phyloP scores from a whole-genome alignment of 2,113 vertebrate species.

The Turdus rufiventris region DNA sequence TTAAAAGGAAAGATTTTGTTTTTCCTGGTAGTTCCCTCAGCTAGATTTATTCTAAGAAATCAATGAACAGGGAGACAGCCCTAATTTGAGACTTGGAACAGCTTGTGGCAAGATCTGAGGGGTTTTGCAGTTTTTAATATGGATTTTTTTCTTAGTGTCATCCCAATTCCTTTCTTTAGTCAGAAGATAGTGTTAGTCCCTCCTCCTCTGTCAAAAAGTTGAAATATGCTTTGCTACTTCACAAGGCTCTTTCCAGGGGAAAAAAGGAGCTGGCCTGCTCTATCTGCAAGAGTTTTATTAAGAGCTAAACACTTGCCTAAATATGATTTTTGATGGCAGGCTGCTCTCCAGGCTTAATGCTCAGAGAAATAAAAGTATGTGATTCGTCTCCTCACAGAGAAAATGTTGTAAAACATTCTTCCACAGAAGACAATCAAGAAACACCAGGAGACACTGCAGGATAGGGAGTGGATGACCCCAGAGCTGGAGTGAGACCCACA shows the following conservation, averaged over 20 bases:
- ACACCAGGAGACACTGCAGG: neutral
- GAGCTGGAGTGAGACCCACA: neutral
- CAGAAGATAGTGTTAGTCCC: neutral
- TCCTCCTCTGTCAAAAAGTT: neutral
- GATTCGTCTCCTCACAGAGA: neutral
- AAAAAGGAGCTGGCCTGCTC: neutral
- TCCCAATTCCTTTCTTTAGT: neutral
- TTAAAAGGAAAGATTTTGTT: neutral
- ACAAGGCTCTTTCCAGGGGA: neutral
- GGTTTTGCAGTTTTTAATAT: neutral
- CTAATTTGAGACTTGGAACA: neutral
- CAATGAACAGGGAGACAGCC: rapidly evolving
- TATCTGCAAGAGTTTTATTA: neutral
- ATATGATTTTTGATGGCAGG: neutral
- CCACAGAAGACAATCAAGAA: neutral
- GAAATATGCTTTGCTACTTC: neutral
- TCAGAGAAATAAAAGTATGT: neutral
- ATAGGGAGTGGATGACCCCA: slow-evolving; percentile 36
- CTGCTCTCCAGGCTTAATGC: neutral
- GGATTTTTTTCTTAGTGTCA: neutral
- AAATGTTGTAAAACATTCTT: neutral
- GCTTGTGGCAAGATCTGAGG: neutral
- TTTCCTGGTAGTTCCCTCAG: neutral
- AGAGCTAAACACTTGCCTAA: neutral
- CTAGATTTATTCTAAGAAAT: neutral